A percentile compares a stretch with the other conserved stretches of the same genome.
Evolutionary conservation across 2,113 vertebrate genomes (phyloP).

Genomic region (Otus sunia): DNA sequence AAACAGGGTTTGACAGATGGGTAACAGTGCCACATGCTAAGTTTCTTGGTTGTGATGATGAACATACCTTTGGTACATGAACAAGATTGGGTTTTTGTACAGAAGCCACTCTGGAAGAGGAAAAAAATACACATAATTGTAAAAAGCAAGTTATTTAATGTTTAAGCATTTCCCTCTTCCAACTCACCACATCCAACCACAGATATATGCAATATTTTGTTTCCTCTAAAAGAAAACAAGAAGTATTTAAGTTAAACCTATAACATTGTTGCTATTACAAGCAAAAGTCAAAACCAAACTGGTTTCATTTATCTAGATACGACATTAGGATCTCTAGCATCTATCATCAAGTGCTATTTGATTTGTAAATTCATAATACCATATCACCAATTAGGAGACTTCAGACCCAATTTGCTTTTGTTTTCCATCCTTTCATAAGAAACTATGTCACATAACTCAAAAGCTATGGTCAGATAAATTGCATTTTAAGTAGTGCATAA

Average conservation of each 20-base stretch:
- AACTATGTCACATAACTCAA: background rate
- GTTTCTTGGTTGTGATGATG: background rate
- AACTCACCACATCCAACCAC: background rate
- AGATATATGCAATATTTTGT: background rate
- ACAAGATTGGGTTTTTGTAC: conserved; percentile 79
- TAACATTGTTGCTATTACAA: background rate
- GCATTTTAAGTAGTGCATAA: background rate
- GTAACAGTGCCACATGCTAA: background rate
- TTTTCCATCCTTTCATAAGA: background rate
- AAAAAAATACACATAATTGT: background rate
- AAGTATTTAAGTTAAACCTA: background rate
- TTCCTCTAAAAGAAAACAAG: background rate
- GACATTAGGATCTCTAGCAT: background rate
- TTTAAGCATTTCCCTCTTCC: background rate
- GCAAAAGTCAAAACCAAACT: background rate
- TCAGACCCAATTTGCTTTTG: background rate
- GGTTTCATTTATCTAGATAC: background rate
- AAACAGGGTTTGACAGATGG: conserved; percentile 19
- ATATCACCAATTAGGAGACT: background rate
- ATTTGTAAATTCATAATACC: background rate
- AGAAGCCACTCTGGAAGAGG: conserved; percentile 76
- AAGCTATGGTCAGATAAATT: background rate
- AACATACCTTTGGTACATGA: conserved; percentile 83
- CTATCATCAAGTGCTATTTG: background rate
- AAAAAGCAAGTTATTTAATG: background rate